Evolutionary conservation across 1,140 invertebrate genomes (phyloP), one percentile per base, ranked within the genome.

Genomic region (Dufourea novaeangliae): DNA sequence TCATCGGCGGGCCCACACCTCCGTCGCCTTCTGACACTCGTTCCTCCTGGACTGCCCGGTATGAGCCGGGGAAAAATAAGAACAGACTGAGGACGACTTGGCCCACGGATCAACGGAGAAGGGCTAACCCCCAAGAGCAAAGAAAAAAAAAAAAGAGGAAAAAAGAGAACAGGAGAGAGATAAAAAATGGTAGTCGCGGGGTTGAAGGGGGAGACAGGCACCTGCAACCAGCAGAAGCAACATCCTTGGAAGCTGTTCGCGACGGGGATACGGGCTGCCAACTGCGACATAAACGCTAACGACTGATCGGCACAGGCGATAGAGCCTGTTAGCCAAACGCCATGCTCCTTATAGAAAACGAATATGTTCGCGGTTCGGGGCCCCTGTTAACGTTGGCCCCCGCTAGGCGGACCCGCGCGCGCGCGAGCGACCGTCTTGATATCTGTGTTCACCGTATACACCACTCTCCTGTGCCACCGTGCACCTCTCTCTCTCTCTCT

Each of bases 261-360:
- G 50, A 57, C 63, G 59, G 50, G 34, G 22, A 50, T 56, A 76
- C 57, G 37, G 63, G 37, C 70, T 80, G 78, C 80, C 83, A 83
- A 82, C 74, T 68, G 75, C 78, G 75, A 85, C 82, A 80, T 83
- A 85, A 82, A 79, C 72, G 77, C 84, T 86, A 88, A 88, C 82
- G 86, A 87, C 86, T 88, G 87, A 88, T 88, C 75, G 87, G 79
- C 64, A 78, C 57, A 37, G n/a, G 11, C 54, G 86, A 88, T 88
- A 87, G 78, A 86, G 84, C 82, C 85, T 86, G 86, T 88, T 88
- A 87, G 79, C 79, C 86, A 84, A 86, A 87, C 84, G 78, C 82
- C 84, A 78, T 87, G 79, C 86, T 86, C 83, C 84, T 87, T 88
- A 87, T 87, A 81, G 78, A 77, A 86, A 87, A 88, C 84, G 87